Conservation (phyloP, 2,888 invertebrate species). For the Drosophila flavopinicola region DNA sequence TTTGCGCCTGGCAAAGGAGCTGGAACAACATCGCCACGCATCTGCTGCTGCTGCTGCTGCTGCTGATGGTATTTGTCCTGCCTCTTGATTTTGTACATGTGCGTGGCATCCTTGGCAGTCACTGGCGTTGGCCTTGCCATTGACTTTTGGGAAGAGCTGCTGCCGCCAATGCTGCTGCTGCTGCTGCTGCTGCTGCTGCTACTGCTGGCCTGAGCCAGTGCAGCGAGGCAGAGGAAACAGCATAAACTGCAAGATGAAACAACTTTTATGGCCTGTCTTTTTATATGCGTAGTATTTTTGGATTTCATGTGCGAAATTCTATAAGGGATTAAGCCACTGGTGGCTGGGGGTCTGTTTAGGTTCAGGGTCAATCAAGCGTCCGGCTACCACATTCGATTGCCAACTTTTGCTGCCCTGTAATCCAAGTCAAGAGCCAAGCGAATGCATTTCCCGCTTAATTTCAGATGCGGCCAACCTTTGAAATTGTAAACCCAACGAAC, state of each 20-base stretch:
- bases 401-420: constrained; percentile 24
- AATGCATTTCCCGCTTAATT: constrained; percentile 42
- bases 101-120: constrained; percentile 61
- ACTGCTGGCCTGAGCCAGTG: constrained; percentile 46
- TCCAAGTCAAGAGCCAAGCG: constrained; percentile 23
- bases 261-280: constrained; percentile 59
- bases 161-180: constrained; percentile 24
- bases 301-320: constrained; percentile 65
- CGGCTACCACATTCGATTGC: constrained; percentile 29
- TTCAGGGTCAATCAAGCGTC: constrained; percentile 68
- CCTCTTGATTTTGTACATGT: constrained; percentile 77
- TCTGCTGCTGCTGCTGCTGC: constrained; percentile 37
- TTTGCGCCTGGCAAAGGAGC: constrained; percentile 51
- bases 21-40: constrained; percentile 28
- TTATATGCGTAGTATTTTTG: constrained; percentile 43
- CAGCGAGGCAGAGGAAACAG: constrained; percentile 69
- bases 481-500: constrained; percentile 56
- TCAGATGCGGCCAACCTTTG: constrained; percentile 47
- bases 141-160: constrained; percentile 31
- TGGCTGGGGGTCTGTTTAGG: constrained; percentile 33
- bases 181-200: constrained; percentile 25
- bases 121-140: constrained; percentile 36
- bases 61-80: constrained; percentile 65
- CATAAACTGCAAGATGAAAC: constrained; percentile 74
- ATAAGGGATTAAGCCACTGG: constrained; percentile 60